Evolutionary conservation across 2,888 invertebrate species (phyloP).

Genomic region (Himalopsyche kuldschensis): DNA sequence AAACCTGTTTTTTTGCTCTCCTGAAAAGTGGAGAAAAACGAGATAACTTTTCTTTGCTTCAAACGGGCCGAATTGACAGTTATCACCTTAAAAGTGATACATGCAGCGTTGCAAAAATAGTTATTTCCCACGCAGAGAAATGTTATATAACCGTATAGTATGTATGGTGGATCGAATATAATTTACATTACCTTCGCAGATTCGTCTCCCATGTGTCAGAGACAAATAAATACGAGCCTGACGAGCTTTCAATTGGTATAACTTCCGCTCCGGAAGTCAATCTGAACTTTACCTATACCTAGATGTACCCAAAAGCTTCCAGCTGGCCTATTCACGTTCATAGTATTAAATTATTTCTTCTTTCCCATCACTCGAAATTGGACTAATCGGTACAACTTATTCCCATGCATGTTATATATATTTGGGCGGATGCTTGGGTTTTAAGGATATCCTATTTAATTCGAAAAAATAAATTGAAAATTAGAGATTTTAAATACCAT

Average conservation of each 20-base stretch:
- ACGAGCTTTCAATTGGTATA: neutral
- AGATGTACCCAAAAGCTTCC: neutral
- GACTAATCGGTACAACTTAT: neutral
- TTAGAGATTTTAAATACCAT: no score
- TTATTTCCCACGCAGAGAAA: neutral
- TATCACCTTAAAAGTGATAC: no score
- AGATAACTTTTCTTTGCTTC: no score
- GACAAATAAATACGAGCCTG: neutral
- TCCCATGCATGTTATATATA: neutral
- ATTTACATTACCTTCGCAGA: neutral
- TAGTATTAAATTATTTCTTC: neutral
- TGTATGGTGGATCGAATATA: neutral
- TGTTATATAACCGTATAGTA: no score
- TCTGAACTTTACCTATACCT: neutral
- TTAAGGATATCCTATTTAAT: no score
- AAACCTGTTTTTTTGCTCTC: no score
- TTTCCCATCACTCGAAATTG: neutral
- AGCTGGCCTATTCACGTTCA: neutral
- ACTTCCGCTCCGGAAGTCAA: conserved; percentile 22
- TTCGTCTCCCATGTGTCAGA: neutral
- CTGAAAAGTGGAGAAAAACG: no score
- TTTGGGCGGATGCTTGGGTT: neutral
- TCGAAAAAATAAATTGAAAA: no score
- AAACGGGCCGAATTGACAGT: no score
- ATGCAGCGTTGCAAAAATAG: no score